phyloP scores from a whole-genome alignment of 2,113 vertebrate species.

The Epinephelus lanceolatus region DNA sequence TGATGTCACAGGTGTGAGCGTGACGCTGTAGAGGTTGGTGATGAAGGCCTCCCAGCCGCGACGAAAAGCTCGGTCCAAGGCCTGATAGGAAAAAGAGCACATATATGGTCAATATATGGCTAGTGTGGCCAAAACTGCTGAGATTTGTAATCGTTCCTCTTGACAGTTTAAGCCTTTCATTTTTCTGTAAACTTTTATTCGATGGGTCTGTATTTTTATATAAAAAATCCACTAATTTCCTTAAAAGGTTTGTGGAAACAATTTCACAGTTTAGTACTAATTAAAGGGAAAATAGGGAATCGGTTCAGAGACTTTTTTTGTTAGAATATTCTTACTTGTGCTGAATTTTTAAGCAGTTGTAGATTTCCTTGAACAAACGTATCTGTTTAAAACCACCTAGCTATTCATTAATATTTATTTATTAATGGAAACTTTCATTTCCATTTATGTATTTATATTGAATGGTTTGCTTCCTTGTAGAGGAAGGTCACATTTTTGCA shows the following conservation, averaged over 20 bases:
- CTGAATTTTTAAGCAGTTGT: background rate
- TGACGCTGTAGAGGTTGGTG: constrained; percentile 85
- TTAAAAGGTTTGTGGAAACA: too few relatives aligned
- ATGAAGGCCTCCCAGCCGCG: constrained; percentile 86
- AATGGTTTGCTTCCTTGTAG: background rate
- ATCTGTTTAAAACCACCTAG: background rate
- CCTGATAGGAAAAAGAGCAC: constrained; percentile 63
- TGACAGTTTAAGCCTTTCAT: too few relatives aligned
- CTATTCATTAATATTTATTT: background rate
- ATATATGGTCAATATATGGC: too few relatives aligned
- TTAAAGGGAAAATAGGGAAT: background rate
- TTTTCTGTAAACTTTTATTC: too few relatives aligned
- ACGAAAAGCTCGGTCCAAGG: constrained; percentile 82
- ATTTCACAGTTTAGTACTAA: background rate
- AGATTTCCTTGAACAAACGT: background rate
- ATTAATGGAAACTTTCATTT: background rate
- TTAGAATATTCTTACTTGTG: background rate
- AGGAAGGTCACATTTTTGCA: background rate
- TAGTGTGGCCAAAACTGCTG: too few relatives aligned
- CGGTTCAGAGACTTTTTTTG: too few relatives aligned
- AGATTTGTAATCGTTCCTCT: too few relatives aligned
- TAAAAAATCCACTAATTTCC: too few relatives aligned
- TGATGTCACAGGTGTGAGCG: constrained; percentile 68
- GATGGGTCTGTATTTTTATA: too few relatives aligned
- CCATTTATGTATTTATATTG: too few relatives aligned